Percentiles rank a stretch among this genome's conserved stretches.
Evolutionary conservation across 2,888 invertebrate genomes (phyloP).

Genomic region (Adela reaumurella): DNA sequence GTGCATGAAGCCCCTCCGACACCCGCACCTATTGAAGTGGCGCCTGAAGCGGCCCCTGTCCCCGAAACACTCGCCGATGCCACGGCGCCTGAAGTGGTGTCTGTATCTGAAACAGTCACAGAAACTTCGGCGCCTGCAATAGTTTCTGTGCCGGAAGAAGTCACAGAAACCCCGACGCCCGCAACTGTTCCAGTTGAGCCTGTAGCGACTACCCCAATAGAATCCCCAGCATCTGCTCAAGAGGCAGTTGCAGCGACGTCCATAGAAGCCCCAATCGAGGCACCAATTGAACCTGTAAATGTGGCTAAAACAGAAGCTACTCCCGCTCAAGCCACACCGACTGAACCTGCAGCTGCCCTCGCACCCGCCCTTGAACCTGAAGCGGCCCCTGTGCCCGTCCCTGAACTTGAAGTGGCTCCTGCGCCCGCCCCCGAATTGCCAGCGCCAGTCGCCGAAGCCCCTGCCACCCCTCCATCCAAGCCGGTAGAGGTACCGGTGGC

Average conservation of each 20-base stretch:
- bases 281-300: slow-evolving; percentile 13
- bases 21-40: too few relatives aligned
- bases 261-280: slow-evolving; percentile 22
- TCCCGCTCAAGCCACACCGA: neutral
- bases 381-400: neutral
- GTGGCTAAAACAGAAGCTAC: slow-evolving; percentile 8
- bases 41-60: too few relatives aligned
- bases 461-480: too few relatives aligned
- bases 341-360: slow-evolving; percentile 1
- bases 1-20: too few relatives aligned
- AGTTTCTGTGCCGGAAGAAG: slow-evolving; percentile 9
- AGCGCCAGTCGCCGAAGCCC: neutral
- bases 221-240: too few relatives aligned
- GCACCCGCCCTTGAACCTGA: slow-evolving; percentile 1
- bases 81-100: too few relatives aligned
- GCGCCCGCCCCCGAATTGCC: neutral
- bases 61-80: too few relatives aligned
- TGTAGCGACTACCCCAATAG: slow-evolving; percentile 10
- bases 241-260: slow-evolving; percentile 15
- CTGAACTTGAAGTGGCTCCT: neutral
- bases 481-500: too few relatives aligned
- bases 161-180: slow-evolving; percentile 18
- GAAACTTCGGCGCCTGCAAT: slow-evolving; percentile 10
- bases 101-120: too few relatives aligned
- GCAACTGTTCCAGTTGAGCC: slow-evolving; percentile 5